Conservation (phyloP, 92 coral and sea anemone species). For the Blastomussa wellsi region DNA sequence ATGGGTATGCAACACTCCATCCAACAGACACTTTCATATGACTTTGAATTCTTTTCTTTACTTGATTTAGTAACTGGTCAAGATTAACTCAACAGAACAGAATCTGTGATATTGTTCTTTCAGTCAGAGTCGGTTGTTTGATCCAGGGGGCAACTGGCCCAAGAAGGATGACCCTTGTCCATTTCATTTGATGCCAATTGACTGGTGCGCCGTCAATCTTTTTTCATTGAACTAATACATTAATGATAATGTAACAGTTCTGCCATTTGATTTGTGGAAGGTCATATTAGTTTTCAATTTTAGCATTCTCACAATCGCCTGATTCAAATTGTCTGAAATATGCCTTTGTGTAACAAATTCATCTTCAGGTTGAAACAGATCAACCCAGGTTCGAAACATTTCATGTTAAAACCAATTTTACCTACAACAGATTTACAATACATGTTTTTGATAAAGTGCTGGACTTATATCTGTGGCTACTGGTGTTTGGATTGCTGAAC, state of each 20-base stretch:
- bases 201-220: slow-evolving; percentile 55
- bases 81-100: slow-evolving; percentile 5
- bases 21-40: neutral
- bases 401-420: too few species aligned
- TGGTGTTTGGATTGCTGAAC: slow-evolving; percentile 21
- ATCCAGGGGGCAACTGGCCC: slow-evolving; percentile 73
- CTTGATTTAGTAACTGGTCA: neutral
- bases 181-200: slow-evolving; percentile 61
- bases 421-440: neutral
- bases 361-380: too few species aligned
- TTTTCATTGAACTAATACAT: neutral
- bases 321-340: too few species aligned
- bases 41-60: too few species aligned
- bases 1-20: neutral
- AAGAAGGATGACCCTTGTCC: slow-evolving; percentile 69
- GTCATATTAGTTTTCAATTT: too few species aligned
- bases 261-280: neutral
- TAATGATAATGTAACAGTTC: neutral
- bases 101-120: slow-evolving; percentile 28
- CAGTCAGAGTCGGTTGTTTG: slow-evolving; percentile 55
- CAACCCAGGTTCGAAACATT: too few species aligned
- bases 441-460: neutral
- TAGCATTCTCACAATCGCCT: too few species aligned
- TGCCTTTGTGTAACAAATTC: too few species aligned
- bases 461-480: slow-evolving; percentile 9